Evolutionary conservation across 2,113 vertebrate genomes (phyloP), one percentile per base, ranked within the genome.

Genomic region (Brachypodius melanocephalos): DNA sequence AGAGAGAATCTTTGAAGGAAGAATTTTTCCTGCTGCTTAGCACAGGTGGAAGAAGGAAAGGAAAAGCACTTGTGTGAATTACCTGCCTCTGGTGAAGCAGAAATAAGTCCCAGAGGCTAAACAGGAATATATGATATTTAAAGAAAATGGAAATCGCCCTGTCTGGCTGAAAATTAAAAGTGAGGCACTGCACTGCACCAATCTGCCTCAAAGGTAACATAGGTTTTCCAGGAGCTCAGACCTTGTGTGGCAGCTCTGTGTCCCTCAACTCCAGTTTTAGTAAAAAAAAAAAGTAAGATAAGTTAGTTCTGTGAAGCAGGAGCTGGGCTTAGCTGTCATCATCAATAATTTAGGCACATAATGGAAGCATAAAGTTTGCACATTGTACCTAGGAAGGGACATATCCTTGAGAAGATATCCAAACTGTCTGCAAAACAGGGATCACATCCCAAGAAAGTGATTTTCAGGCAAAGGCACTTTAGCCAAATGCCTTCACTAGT

Each of bases 101-200:
- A 92, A 85, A 32, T 75, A 65, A 12, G 28, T 49, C 36, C 66
- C 68, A 32, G 19, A 85, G 45, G n/a, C 29, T 38, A 63, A 74
- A 51, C 9, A 48, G 14, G 32, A 85, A 17, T 28, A 32, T 36
- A 17, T 15, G 16, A 67, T 74, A 67, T 49, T 81, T 76, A 19
- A 28, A 71, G 69, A 87, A 68, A 75, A 14, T 0, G 4, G 8
- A 25, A 49, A 19, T 72, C 0, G 0, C 14, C 43, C 43, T 78
- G 62, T 68, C 72, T 65, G 49, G 34, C 42, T 95, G 49, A n/a
- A 1, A 85, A 66, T 48, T 73, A 36, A 31, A 87, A 62, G 38
- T 36, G 36, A 71, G 21, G 29, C 65, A 46, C 32, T 32, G 59
- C 40, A 31, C 43, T 74, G 76, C 86, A 74, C n/a, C 68, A 68